Base-by-base conservation (phyloP, 1,140 invertebrate genomes). In the Drosophila nasuta region DNA sequence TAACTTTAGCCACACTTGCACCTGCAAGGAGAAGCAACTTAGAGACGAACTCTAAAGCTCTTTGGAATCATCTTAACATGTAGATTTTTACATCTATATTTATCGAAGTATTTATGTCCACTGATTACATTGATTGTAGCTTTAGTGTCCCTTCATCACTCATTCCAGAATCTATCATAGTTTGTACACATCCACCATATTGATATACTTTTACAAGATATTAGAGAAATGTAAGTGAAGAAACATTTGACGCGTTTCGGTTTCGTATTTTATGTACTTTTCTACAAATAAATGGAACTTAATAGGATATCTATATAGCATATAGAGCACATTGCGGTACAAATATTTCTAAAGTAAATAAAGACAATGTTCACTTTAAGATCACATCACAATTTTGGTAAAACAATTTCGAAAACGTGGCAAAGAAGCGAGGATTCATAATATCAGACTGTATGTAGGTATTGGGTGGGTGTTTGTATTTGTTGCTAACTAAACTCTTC, bases 1-100 rank as follows among this genome's bases (percentile, higher is more conserved):
- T 43, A 93, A 94, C 71, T 71, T 82, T 81, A 86, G 91, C 41
- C 93, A 93, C 78, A 82, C 92, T 38, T 96, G 95, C 92, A 81
- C 93, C 46, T 93, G 92, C 74, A 75, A 79, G 64, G 71, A 93
- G 28, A 74, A 77, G 56, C 6, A 48, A 10, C 8, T 52, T 10
- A 75, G 62, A 48, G 86, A 90, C 63, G 86, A 90, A 43, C 79
- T 90, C 17, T 90, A 87, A 64, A 59, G 17, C 15, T 56, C 35
- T 33, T 33, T 33, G 5, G 8, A 4, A 33, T 17, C 30, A 25
- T n/a, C 30, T 5, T 33, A 33, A 33, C 30, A 33, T 33, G 30
- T 33, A 7, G 30, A 33, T 33, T 33, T 33, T 33, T 33, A 38
- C 35, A 13, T 52, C 7, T 17, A n/a, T 7, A 0, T 56, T 6